phyloP scores from a whole-genome alignment of 2,797 vertebrate species.

The Orestias chungarensis region DNA sequence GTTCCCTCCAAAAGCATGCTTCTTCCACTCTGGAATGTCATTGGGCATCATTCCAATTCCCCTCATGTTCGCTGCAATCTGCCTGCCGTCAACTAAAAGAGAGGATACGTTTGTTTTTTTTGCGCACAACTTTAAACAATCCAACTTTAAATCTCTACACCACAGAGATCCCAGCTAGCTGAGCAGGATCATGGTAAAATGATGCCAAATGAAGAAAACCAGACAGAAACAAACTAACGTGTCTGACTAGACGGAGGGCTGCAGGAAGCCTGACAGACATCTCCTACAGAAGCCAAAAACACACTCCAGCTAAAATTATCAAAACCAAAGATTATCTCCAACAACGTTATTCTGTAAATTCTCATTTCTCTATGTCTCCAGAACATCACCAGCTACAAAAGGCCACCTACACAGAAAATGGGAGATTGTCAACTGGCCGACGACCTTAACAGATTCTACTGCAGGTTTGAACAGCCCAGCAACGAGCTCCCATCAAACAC shows the following conservation, averaged over 20 bases:
- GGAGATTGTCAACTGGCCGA: no score
- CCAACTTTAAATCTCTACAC: not conserved
- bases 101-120: not conserved
- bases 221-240: conserved; percentile 34
- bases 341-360: no score
- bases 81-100: conserved; percentile 88
- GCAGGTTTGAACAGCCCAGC: no score
- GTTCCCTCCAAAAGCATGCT: conserved; percentile 97
- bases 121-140: not conserved
- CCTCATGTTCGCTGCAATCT: conserved; percentile 98
- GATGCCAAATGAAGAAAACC: conserved; percentile 12
- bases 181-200: not conserved
- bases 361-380: no score
- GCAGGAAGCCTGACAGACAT: conserved; percentile 73
- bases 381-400: no score
- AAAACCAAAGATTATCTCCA: conserved; percentile 23
- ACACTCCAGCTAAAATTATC: not conserved
- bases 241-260: conserved; percentile 38
- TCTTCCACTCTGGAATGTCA: conserved; percentile 99
- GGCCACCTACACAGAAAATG: no score
- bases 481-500: no score
- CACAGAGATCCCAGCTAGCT: not conserved
- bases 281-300: not conserved
- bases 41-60: conserved; percentile 99
- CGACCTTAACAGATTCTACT: no score